Conservation (phyloP, 2,888 invertebrate species). For the Lasioglossum lativentre region DNA sequence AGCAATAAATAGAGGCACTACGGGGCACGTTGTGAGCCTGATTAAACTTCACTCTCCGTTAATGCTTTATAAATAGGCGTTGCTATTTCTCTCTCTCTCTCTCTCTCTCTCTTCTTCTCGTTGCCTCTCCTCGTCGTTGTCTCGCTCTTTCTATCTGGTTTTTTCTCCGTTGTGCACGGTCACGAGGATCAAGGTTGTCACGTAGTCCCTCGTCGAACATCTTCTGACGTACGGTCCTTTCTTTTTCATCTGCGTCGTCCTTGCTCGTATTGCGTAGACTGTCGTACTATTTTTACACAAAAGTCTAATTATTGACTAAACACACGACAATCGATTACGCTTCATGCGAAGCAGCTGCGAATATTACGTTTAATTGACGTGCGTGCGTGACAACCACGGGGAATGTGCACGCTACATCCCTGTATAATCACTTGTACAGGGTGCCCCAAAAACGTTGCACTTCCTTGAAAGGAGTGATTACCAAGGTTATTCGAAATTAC, state of each 20-base stretch:
- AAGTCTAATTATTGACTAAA: neutral
- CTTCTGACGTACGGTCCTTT: conserved; percentile 33
- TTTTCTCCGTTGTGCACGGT: conserved; percentile 33
- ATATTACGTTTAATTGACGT: no score
- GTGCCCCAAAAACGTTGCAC: no score
- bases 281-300: neutral
- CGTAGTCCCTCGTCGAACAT: conserved; percentile 34
- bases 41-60: conserved; percentile 77
- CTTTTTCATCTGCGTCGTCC: conserved; percentile 28
- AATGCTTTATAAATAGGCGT: conserved; percentile 76
- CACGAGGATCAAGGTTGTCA: conserved; percentile 35
- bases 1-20: conserved; percentile 73
- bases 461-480: no score
- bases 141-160: neutral
- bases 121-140: neutral
- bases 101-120: conserved; percentile 14
- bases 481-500: no score
- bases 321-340: neutral
- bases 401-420: no score
- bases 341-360: neutral
- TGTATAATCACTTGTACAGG: neutral
- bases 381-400: no score
- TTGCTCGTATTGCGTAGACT: conserved; percentile 5
- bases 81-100: conserved; percentile 55
- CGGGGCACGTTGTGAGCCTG: conserved; percentile 66